Evolutionary conservation across 2,888 invertebrate genomes (phyloP).

Genomic region (Nematopogon swammerdamellus): DNA sequence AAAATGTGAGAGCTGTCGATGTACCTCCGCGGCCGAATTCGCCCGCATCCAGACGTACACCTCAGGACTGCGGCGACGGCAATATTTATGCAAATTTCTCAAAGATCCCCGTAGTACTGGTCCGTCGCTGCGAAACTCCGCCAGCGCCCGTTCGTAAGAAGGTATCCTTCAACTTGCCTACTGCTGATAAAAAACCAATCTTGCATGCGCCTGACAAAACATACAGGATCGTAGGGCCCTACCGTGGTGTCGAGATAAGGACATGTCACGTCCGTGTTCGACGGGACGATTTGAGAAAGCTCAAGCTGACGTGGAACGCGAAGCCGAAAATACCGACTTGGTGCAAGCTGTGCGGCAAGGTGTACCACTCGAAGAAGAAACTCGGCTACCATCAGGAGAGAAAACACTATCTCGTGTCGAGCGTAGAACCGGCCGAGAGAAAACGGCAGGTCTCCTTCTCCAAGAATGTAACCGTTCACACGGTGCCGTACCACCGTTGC

Average conservation of each 20-base stretch:
- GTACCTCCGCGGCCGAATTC: neutral
- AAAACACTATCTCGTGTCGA: constrained; percentile 32
- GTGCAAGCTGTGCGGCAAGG: constrained; percentile 36
- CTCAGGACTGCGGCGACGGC: neutral
- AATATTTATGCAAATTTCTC: neutral
- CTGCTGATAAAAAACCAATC: neutral
- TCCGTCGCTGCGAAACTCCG: constrained; percentile 13
- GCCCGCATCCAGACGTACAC: no score
- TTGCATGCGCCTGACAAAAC: no score
- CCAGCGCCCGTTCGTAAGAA: neutral
- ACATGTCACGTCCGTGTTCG: constrained; percentile 24
- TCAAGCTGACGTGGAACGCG: constrained; percentile 16
- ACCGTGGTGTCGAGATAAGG: constrained; percentile 20
- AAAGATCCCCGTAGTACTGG: constrained; percentile 13
- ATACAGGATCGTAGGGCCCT: constrained; percentile 25
- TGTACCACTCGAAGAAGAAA: constrained; percentile 27
- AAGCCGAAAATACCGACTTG: neutral
- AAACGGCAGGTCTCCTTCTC: constrained; percentile 40
- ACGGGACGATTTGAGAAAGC: constrained; percentile 21
- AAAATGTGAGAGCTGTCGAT: neutral
- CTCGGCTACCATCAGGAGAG: constrained; percentile 30
- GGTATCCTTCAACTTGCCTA: neutral
- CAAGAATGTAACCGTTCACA: constrained; percentile 35
- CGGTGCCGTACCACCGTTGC: constrained; percentile 37
- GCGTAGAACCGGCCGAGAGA: constrained; percentile 15